Conservation (phyloP, 2,888 invertebrate genomes). For the Pristionchus exspectatus region DNA sequence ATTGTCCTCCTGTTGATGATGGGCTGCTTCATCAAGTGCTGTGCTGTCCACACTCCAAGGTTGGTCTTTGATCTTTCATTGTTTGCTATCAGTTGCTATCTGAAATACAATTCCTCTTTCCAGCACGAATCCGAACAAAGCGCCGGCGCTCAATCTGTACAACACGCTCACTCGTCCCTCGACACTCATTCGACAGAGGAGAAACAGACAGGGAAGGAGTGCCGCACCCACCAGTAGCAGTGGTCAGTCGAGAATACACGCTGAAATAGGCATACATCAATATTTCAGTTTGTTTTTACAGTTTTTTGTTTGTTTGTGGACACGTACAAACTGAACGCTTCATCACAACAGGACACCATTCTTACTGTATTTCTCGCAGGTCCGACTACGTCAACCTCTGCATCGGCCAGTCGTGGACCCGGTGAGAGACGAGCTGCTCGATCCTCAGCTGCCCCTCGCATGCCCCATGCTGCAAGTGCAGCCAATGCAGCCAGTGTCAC, state of each 20-base stretch:
- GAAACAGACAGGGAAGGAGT: constrained; percentile 45
- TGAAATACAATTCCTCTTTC: background rate
- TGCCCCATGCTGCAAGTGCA: constrained; percentile 1
- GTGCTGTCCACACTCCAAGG: constrained; percentile 99
- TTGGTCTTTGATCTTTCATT: background rate
- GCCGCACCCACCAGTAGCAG: background rate
- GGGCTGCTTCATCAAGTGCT: constrained; percentile 98
- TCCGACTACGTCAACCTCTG: constrained; percentile 57
- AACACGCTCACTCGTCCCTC: constrained; percentile 84
- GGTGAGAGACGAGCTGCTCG: constrained; percentile 46
- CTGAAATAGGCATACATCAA: too few species aligned
- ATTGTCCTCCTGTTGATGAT: constrained; percentile 94
- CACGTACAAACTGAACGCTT: too few species aligned
- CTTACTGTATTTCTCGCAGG: constrained; percentile 52
- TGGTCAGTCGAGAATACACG: background rate
- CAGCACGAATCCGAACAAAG: constrained; percentile 87
- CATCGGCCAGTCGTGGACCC: constrained; percentile 59
- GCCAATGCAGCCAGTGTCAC: background rate
- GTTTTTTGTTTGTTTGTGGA: too few species aligned
- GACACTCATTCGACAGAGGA: constrained; percentile 65
- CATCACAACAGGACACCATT: background rate
- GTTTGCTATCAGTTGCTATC: background rate
- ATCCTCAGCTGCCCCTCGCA: constrained; percentile 9
- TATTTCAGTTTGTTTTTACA: too few species aligned
- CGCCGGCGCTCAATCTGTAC: constrained; percentile 93